Percentiles rank a stretch among this genome's conserved stretches.
Evolutionary conservation across 2,113 vertebrate species (phyloP).

Genomic region (Nesogale talazaci): DNA sequence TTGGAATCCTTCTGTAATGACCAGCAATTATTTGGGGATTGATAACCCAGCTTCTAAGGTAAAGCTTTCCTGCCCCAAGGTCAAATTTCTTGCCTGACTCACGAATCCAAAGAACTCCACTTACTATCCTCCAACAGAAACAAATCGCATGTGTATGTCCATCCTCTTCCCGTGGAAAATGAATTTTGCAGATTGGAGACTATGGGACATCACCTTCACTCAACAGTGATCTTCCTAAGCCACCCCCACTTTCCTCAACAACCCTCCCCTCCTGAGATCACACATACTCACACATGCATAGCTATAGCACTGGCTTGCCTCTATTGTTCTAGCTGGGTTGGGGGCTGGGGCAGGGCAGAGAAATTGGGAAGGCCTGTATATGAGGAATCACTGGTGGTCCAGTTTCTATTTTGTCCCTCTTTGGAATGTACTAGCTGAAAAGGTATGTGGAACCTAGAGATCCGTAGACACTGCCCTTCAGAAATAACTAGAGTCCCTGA

Average conservation of each 20-base stretch:
- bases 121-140: conserved; percentile 12
- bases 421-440: conserved; percentile 8
- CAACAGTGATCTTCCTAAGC: neutral
- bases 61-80: conserved; percentile 47
- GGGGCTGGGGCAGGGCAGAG: neutral
- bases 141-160: neutral
- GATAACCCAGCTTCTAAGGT: conserved; percentile 46
- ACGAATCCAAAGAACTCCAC: conserved; percentile 29
- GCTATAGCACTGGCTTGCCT: neutral
- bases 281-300: neutral
- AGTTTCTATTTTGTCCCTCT: neutral
- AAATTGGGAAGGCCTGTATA: neutral
- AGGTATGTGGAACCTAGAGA: neutral
- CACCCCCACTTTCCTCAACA: neutral
- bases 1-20: conserved; percentile 65
- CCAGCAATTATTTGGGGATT: conserved; percentile 61
- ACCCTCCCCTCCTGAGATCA: too few relatives aligned
- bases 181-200: conserved; percentile 26
- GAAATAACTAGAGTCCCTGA: neutral
- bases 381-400: conserved; percentile 4
- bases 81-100: conserved; percentile 66
- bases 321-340: neutral
- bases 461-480: neutral
- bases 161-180: neutral
- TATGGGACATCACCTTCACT: neutral